Conservation (phyloP, 2,888 invertebrate species). For the Limnephilus auricula region DNA sequence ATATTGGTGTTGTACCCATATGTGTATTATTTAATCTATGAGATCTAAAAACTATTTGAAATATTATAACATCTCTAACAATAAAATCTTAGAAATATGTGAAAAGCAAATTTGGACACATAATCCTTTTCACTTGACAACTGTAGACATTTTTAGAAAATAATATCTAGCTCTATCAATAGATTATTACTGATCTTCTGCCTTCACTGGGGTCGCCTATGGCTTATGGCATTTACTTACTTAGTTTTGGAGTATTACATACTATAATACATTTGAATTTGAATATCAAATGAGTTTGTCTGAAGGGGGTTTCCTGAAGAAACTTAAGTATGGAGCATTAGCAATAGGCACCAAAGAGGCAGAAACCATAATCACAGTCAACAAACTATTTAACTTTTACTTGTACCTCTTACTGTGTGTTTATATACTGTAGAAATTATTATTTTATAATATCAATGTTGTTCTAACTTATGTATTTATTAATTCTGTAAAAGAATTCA, state of each 20-base stretch:
- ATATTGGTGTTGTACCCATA: neutral
- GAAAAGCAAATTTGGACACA: neutral
- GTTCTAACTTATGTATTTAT: neutral
- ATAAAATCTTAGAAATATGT: neutral
- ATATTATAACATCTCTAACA: slow-evolving; percentile 17
- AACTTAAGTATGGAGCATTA: neutral
- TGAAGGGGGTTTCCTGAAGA: neutral
- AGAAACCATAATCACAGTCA: neutral
- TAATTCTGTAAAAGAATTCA: neutral
- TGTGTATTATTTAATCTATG: neutral
- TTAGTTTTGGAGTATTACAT: neutral
- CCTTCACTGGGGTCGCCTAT: neutral
- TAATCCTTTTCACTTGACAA: neutral
- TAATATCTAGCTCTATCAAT: neutral
- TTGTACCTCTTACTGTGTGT: neutral
- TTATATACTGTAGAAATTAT: neutral
- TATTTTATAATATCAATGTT: neutral
- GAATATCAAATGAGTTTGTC: neutral
- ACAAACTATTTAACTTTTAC: neutral
- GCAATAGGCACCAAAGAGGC: neutral
- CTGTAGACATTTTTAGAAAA: slow-evolving; percentile 7
- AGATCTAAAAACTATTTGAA: neutral
- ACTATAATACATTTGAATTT: neutral
- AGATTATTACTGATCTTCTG: neutral
- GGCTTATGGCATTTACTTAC: neutral